Evolutionary conservation across 2,113 vertebrate species (phyloP).

Genomic region (Gymnarchus niloticus): DNA sequence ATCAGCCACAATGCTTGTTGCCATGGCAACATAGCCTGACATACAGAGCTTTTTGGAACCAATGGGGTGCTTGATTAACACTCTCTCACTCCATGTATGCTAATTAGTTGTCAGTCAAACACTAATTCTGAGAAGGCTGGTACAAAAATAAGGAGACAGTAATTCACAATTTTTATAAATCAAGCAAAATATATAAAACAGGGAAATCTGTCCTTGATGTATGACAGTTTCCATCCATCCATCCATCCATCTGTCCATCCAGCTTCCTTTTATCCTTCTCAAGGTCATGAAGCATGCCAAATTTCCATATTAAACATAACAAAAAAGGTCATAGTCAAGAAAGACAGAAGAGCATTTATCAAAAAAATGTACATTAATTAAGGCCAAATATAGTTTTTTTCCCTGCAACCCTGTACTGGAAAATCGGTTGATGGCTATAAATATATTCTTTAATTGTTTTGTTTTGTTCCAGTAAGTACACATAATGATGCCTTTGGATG

Average conservation of each 20-base stretch:
- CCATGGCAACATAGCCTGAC: background rate
- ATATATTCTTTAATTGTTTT: background rate
- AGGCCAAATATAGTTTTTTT: background rate
- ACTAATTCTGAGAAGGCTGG: background rate
- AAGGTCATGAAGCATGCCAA: too few species aligned
- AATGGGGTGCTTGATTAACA: background rate
- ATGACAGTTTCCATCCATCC: background rate
- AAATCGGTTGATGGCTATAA: background rate
- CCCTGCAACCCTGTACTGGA: background rate
- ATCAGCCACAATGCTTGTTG: background rate
- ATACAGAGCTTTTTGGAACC: background rate
- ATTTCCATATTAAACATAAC: background rate
- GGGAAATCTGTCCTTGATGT: background rate
- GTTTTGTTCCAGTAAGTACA: background rate
- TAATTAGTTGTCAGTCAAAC: slow-evolving; percentile 15
- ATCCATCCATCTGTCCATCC: too few species aligned
- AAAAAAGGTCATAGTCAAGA: background rate
- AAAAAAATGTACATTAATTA: background rate
- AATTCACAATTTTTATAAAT: background rate
- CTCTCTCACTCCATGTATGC: background rate
- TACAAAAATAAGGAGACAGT: background rate
- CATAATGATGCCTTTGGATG: background rate
- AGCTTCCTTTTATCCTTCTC: too few species aligned
- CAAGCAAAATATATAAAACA: background rate
- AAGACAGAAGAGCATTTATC: background rate